Conservation (phyloP, 2,888 invertebrate genomes). For the Vesta saturnalis region DNA sequence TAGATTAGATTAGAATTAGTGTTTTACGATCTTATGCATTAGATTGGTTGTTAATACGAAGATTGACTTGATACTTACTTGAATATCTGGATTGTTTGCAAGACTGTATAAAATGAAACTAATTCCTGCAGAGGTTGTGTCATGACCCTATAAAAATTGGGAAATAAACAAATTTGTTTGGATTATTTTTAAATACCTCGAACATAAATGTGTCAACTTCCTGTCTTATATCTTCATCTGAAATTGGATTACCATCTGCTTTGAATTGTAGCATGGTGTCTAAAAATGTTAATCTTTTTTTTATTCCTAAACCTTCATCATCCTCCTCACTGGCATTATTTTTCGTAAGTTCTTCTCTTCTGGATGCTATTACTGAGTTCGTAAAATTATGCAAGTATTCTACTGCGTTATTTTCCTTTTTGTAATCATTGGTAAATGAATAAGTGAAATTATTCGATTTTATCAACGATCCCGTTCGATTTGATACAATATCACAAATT, state of each 20-base stretch:
- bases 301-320: slow-evolving; percentile 61
- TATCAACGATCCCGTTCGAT: slow-evolving; percentile 59
- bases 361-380: slow-evolving; percentile 65
- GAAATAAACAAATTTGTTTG: background rate
- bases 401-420: slow-evolving; percentile 64
- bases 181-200: slow-evolving; percentile 63
- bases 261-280: slow-evolving; percentile 70
- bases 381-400: slow-evolving; percentile 65
- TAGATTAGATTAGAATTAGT: too few species aligned
- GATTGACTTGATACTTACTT: background rate
- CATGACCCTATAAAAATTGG: slow-evolving; percentile 61
- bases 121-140: slow-evolving; percentile 67
- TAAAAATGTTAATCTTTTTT: slow-evolving; percentile 73
- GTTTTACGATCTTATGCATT: too few species aligned
- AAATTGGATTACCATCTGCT: slow-evolving; percentile 69
- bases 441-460: slow-evolving; percentile 62
- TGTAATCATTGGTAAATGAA: slow-evolving; percentile 68
- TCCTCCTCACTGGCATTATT: background rate
- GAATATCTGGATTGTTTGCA: slow-evolving; percentile 61
- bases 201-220: slow-evolving; percentile 82
- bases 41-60: too few species aligned
- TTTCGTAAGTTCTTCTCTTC: slow-evolving; percentile 48
- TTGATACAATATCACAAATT: slow-evolving; percentile 48
- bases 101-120: slow-evolving; percentile 65
- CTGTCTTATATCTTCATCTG: slow-evolving; percentile 70